Percentiles rank a stretch among this genome's conserved stretches.
Conservation (phyloP, 64 coral and sea anemone genomes). For the Stylophora pistillata region DNA sequence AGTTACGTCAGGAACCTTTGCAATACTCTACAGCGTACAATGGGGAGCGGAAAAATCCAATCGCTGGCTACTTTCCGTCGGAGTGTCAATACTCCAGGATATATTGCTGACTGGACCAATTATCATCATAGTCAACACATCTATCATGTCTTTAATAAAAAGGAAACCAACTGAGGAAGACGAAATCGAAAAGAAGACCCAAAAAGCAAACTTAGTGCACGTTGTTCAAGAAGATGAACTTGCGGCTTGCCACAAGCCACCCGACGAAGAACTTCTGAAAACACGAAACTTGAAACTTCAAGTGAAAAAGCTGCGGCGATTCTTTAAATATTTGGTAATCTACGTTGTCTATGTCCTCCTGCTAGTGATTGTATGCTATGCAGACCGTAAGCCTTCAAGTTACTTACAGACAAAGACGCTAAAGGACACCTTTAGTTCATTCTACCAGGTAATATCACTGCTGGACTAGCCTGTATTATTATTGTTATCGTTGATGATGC, state of each 20-base stretch:
- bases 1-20: slow-evolving; percentile 38
- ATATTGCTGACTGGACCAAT: slow-evolving; percentile 67
- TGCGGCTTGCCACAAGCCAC: not conserved
- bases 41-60: slow-evolving; percentile 83
- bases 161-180: slow-evolving; percentile 17
- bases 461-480: not conserved
- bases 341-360: slow-evolving; percentile 51
- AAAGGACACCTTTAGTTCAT: slow-evolving; percentile 31
- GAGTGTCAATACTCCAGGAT: slow-evolving; percentile 66
- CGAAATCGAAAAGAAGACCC: not conserved
- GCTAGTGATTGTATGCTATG: slow-evolving; percentile 63
- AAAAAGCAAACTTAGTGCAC: not conserved
- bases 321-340: slow-evolving; percentile 9
- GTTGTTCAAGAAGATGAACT: not conserved
- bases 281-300: slow-evolving; percentile 8
- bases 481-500: too few relatives aligned
- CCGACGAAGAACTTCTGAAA: not conserved
- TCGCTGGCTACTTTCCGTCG: slow-evolving; percentile 69
- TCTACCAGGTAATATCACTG: slow-evolving; percentile 32
- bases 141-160: slow-evolving; percentile 24
- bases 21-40: slow-evolving; percentile 77
- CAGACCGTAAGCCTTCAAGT: slow-evolving; percentile 15
- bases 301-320: slow-evolving; percentile 49
- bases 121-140: slow-evolving; percentile 56
- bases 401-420: slow-evolving; percentile 44